Base-by-base conservation (phyloP, 2,113 vertebrate species). In the Muntiacus muntjak region DNA sequence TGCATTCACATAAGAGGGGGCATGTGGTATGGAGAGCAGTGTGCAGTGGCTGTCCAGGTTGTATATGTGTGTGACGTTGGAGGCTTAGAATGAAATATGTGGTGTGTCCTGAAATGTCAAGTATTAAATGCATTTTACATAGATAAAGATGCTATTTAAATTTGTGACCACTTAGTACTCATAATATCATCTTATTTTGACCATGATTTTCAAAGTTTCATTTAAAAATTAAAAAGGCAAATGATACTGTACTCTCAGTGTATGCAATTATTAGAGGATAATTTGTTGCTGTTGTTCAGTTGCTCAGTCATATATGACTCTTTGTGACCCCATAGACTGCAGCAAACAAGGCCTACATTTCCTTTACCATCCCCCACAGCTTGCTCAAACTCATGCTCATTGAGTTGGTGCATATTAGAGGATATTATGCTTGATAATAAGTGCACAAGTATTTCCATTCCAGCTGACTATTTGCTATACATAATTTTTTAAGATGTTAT, bases 191-290 rank as follows among this genome's bases (percentile, higher is more conserved):
- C 26, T 17, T 47, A 55, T 23, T 45, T 45, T 54, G 7, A 11
- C 55, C 36, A 43, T 71, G 33, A 40, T 87, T 93, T 60, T 82
- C 28, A 81, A 21, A 17, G 28, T 62, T 45, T 82, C 10, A 36
- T 36, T 89, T 50, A 36, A 82, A 89, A 86, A 57, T 26, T 45
- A 7, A 16, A 33, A 86, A 81, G 40, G 2, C 0, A 82, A 55
- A 67, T 62, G 3, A 3, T 47, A 0, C 26, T 28, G 5, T 33
- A 25, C 4, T 92, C 5, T 3, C 47, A 5, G 2, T 60, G 2
- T 55, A 62, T 55, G 12, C 5, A 86, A 47, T 64, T 54, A 12
- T 25, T 45, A 87, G 13, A 52, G 17, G 10, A 26, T 9, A 28
- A n/a, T 71, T 67, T 67, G 33, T 19, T 10, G 33, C 16, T 67